Base-by-base conservation (phyloP, 1,140 invertebrate genomes). In the Globodera ellingtonae region DNA sequence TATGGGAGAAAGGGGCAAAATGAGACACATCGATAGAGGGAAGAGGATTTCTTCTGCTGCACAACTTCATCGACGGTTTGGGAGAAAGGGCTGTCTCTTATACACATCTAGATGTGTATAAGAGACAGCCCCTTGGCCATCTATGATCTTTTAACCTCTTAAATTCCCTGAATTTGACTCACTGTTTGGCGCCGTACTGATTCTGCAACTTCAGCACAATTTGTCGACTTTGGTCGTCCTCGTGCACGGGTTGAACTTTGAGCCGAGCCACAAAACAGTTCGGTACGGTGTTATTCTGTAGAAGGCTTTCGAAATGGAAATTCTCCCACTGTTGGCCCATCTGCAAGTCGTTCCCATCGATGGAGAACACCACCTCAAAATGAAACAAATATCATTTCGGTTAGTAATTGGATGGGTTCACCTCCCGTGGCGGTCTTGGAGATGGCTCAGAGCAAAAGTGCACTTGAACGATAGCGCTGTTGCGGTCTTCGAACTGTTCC, bases 171-270 rank as follows among this genome's bases (percentile, higher is more conserved):
- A 62, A 62, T 52, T 47, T 4, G 66, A 77, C 85, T 77, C n/a
- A 89, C 88, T 89, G 80, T 83, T 87, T 89, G 7, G 78, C 70
- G 69, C 87, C 87, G 73, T 85, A 87, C 56, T 84, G 81, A 74
- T 89, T 89, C 48, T 85, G 82, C 56, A 89, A 72, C 79, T 89
- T 89, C n/a, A 89, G 83, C n/a, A 84, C 62, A 72, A 89, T 89
- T 62, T 84, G 84, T 15, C 87, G 72, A 48, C 82, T 81, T 79
- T 89, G 85, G 75, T 89, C 87, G 50, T 84, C 84, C 24, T 89
- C 87, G 47, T 81, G 79, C 47, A 88, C 82, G 4, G 88, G 86
- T 0, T 82, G 77, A 62, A 89, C 84, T 72, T 81, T 87, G 3
- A 89, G 82, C 9, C 87, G 82, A 13, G 88, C 88, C 24, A 86